Conservation (phyloP, 2,797 vertebrate genomes). For the Tokudaia tokunoshimensis region DNA sequence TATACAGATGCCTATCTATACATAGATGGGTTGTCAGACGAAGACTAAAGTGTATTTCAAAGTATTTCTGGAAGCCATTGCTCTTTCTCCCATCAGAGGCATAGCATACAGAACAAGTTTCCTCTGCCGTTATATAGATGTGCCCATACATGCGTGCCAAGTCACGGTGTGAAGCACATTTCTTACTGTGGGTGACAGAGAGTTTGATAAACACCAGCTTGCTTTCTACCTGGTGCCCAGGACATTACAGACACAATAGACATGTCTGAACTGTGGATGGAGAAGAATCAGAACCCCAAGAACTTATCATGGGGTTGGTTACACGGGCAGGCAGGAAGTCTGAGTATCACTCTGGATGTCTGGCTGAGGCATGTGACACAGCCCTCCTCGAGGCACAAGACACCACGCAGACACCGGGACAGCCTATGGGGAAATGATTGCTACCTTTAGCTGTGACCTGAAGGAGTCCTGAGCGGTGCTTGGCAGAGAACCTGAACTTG, state of each 20-base stretch:
- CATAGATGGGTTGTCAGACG: not conserved
- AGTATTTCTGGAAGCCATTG: slow-evolving; percentile 8
- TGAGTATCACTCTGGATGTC: not conserved
- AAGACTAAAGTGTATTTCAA: slow-evolving; percentile 33
- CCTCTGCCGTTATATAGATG: not conserved
- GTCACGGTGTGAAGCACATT: not conserved
- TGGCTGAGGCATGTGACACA: too few relatives aligned
- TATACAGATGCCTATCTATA: not conserved
- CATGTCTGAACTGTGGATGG: not conserved
- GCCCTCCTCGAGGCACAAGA: not conserved
- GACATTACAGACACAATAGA: not conserved
- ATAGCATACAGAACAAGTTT: not conserved
- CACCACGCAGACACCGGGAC: not conserved
- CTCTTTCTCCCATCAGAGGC: not conserved
- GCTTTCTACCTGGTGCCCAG: not conserved
- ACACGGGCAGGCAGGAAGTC: rapidly evolving
- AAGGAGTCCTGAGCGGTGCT: not conserved
- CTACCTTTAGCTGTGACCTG: not conserved
- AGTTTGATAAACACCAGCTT: not conserved
- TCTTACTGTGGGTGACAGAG: not conserved
- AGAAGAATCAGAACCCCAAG: too few relatives aligned
- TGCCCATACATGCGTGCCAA: not conserved
- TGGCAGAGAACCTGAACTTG: not conserved
- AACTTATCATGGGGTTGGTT: too few relatives aligned
- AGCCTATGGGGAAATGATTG: not conserved